Conservation (phyloP, 2,888 invertebrate species). For the Graphium colonna region DNA sequence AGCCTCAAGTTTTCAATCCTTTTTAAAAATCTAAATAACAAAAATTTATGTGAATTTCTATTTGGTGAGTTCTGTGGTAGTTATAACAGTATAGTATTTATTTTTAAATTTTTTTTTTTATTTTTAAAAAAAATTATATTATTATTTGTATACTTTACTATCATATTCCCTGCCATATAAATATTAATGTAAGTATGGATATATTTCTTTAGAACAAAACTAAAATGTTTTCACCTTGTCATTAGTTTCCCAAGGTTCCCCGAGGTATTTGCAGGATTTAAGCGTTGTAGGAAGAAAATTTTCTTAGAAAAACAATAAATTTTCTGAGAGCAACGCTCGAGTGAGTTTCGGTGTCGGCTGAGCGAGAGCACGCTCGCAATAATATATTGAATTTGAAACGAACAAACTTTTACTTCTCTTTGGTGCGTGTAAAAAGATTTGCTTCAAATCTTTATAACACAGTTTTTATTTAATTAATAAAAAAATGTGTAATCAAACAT, state of each 20-base stretch:
- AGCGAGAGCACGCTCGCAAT: conserved; percentile 77
- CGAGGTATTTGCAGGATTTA: conserved; percentile 53
- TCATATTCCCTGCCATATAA: too few relatives aligned
- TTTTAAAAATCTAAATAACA: too few relatives aligned
- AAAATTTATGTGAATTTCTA: too few relatives aligned
- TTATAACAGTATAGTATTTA: too few relatives aligned
- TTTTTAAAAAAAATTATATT: too few relatives aligned
- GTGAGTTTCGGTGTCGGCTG: conserved; percentile 78
- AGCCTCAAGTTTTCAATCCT: conserved; percentile 11
- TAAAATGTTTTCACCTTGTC: conserved; percentile 43
- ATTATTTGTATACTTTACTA: too few relatives aligned
- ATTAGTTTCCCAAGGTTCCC: conserved; percentile 62
- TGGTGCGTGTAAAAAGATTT: conserved; percentile 72
- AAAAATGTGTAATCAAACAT: neutral
- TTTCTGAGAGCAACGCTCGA: conserved; percentile 76
- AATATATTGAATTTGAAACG: conserved; percentile 80
- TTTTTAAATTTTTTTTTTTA: too few relatives aligned
- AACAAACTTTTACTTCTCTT: conserved; percentile 74
- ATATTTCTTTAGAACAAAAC: too few relatives aligned
- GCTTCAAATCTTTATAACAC: conserved; percentile 71
- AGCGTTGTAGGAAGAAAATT: conserved; percentile 68
- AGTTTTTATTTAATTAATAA: conserved; percentile 50
- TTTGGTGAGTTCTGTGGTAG: too few relatives aligned
- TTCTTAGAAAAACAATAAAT: conserved; percentile 80
- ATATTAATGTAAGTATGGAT: too few relatives aligned